Evolutionary conservation across 2,797 vertebrate species (phyloP), one percentile per base, ranked within the genome.

Genomic region (Halcyon chelicuti): DNA sequence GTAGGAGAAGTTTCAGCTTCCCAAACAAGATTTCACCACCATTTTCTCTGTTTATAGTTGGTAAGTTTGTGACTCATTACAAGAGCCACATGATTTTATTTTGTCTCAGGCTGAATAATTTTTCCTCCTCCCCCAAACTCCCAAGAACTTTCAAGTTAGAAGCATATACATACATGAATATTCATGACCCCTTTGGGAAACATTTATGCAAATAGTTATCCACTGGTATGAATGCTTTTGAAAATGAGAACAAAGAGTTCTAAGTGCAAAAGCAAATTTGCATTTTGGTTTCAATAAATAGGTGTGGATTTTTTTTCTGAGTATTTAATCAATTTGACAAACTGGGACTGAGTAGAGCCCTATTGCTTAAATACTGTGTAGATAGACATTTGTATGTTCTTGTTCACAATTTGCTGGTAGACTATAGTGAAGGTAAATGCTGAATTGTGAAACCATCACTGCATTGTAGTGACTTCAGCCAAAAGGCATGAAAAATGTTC

Each of bases 181-280:
- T 96, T 95, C 92, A 97, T 85, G 5, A 91, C 23, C 2, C 21
- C 58, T 96, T 94, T 87, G 88, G 66, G 81, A 94, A 96, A 96
- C 81, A 85, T 95, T 91, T 94, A 94, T 96, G 88, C 77, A 93
- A 93, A 91, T 82, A 74, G 20, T 42, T 85, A 93, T 74, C 37
- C 49, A 92, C 20, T 37, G 29, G 40, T 85, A 60, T 55, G 62
- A 74, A 77, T 60, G 42, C 73, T 90, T 91, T 71, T 61, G 67
- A 95, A 94, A 94, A 82, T 4, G 17, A 91, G 89, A 93, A 93
- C 86, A 95, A 79, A 81, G 63, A 79, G 66, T 78, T 93, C 91
- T 61, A 68, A 94, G n/a, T 61, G 26, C 1, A 2, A 89, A 89
- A 90, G 12, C 3, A 76, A 76, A 94, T 87, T 92, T 93, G 71